Base-by-base conservation (phyloP, 2,888 invertebrate genomes). In the Craniophora ligustri region DNA sequence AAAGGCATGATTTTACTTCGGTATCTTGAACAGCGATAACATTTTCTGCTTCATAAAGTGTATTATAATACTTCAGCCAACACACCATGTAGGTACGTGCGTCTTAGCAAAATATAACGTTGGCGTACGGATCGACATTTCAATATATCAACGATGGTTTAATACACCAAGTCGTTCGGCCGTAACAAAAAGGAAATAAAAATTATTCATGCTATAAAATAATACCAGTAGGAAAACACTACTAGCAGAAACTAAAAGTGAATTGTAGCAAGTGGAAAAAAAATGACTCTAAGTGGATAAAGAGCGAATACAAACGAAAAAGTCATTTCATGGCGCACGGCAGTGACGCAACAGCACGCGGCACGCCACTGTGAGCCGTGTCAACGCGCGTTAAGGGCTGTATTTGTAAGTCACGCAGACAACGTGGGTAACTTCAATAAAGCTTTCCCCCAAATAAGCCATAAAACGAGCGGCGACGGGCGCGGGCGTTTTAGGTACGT, bases 361-460 rank as follows among this genome's bases (percentile, higher is more conserved):
- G 57, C 67, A 77, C 23, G 61, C 79, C 63, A 87, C 67, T 82
- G 49, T 75, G 77, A 75, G 78, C 72, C 83, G 75, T 90, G 76
- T 62, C 47, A 41, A 49, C 61, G 71, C 44, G 64, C 40, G 53
- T 72, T 86, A 89, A 84, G 84, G 82, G 78, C 73, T 75, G 82
- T 76, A 84, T 86, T 91, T 75, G 86, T 76, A 56, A 63, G 76
- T 75, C 81, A 65, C 57, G 71, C 59, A 75, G 78, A 79, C 86
- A 85, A 85, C 91, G 89, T 91, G 89, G 91, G 87, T 87, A 89
- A 89, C 86, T 91, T 87, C 91, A 92, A 92, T 93, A 92, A 92
- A 92, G 91, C 91, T 91, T 91, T 92, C 91, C 92, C 92, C 92
- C 92, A 91, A 92, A 93, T 92, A 92, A 92, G 92, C 92, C 85